Evolutionary conservation across 2,797 vertebrate genomes (phyloP).

Genomic region (Megaceryle alcyon): DNA sequence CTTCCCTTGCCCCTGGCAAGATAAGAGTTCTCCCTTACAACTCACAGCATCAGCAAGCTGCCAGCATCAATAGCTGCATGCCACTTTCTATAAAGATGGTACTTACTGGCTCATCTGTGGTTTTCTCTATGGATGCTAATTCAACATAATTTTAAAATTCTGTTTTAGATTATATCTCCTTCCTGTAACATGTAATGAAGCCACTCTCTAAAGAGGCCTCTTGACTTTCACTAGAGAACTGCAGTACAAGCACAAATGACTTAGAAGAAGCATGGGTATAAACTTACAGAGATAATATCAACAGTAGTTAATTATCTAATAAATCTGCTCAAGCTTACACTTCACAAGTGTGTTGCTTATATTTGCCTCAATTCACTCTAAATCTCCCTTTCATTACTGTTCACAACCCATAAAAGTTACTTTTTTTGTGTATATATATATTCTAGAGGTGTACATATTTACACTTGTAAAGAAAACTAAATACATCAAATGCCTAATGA

Average conservation of each 20-base stretch:
- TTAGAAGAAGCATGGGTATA: neutral
- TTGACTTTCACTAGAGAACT: conserved; percentile 38
- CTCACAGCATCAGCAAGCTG: neutral
- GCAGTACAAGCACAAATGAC: neutral
- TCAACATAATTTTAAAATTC: conserved; percentile 17
- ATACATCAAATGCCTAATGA: neutral
- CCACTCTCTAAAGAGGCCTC: neutral
- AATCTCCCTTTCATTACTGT: neutral
- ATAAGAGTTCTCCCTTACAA: neutral
- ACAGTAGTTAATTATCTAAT: neutral
- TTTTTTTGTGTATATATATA: neutral
- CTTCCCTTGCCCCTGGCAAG: neutral
- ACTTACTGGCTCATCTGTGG: neutral
- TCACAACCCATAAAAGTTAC: neutral
- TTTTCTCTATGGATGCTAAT: conserved; percentile 16
- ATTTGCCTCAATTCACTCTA: neutral
- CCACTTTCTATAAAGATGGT: neutral
- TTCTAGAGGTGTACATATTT: neutral
- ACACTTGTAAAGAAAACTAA: neutral
- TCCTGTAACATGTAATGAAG: conserved; percentile 26
- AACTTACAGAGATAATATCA: neutral
- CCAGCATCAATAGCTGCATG: neutral
- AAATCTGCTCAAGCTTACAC: neutral
- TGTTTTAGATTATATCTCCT: neutral
- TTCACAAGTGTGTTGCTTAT: neutral